These are phyloP conservation scores for Parus major DNA, from an alignment of 2,113 vertebrate species.

Conservation along the genomic window DNA sequence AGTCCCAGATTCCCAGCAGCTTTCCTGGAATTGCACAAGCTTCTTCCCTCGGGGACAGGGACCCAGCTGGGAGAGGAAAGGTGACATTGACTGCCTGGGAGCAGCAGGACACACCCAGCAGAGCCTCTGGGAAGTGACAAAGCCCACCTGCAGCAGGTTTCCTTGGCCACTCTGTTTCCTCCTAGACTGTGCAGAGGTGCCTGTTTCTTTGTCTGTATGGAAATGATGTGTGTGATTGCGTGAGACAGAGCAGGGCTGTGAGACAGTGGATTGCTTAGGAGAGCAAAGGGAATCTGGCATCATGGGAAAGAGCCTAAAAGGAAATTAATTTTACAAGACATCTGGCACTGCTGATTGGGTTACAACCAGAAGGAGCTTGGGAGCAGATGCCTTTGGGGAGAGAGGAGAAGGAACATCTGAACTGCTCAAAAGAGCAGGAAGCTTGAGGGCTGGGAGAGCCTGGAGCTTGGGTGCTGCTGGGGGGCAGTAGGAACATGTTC, in stretches of 20 bases:
- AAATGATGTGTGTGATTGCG: background rate
- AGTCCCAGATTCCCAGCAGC: background rate
- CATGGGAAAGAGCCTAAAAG: conserved; percentile 16
- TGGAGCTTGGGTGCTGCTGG: background rate
- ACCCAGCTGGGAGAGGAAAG: background rate
- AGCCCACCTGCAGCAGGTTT: background rate
- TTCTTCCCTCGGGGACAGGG: background rate
- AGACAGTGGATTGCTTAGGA: background rate
- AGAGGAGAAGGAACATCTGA: background rate
- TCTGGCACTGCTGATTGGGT: conserved; percentile 19
- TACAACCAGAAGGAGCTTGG: background rate
- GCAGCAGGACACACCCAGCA: background rate
- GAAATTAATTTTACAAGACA: conserved; percentile 41
- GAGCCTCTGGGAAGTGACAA: background rate
- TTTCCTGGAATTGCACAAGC: background rate
- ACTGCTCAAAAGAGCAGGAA: background rate
- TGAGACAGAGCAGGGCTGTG: background rate
- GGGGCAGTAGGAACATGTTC: background rate
- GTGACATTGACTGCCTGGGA: background rate
- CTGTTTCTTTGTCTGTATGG: conserved; percentile 11
- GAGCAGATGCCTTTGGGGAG: background rate
- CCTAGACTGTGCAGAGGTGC: background rate
- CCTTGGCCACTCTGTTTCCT: background rate
- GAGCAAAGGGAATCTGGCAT: background rate
- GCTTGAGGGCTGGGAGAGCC: background rate